phyloP scores from a whole-genome alignment of 2,888 invertebrate genomes.

The Allolobophora icterica region DNA sequence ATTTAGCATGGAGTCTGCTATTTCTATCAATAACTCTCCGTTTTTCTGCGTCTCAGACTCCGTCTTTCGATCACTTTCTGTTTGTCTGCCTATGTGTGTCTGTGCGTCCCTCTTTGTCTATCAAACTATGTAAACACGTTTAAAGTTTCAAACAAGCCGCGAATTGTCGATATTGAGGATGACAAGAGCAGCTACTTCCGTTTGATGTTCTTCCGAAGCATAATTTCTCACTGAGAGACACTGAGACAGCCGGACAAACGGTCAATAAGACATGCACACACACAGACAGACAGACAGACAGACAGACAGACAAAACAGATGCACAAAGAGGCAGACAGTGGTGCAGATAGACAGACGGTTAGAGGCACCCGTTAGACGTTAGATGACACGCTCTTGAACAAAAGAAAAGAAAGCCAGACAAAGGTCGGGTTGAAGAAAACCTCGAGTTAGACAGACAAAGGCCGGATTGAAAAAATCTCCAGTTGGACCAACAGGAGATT shows the following conservation, averaged over 20 bases:
- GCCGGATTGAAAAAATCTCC: too few species aligned
- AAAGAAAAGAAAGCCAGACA: too few species aligned
- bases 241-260: too few species aligned
- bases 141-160: conserved; percentile 15
- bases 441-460: too few species aligned
- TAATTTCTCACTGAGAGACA: background rate
- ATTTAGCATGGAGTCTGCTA: background rate
- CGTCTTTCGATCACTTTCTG: background rate
- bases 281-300: background rate
- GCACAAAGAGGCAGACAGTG: too few species aligned
- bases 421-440: too few species aligned
- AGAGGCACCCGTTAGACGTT: background rate
- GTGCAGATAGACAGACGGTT: background rate
- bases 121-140: background rate
- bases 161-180: background rate
- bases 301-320: too few species aligned
- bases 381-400: background rate
- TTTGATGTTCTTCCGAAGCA: background rate
- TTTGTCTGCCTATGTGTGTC: background rate
- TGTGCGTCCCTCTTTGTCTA: background rate
- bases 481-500: too few species aligned
- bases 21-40: background rate
- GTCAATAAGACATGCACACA: background rate
- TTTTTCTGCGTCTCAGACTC: background rate
- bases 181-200: background rate